These are phyloP conservation scores for Pterostichus madidus DNA, from an alignment of 2,888 invertebrate species.

Conservation along the genomic window DNA sequence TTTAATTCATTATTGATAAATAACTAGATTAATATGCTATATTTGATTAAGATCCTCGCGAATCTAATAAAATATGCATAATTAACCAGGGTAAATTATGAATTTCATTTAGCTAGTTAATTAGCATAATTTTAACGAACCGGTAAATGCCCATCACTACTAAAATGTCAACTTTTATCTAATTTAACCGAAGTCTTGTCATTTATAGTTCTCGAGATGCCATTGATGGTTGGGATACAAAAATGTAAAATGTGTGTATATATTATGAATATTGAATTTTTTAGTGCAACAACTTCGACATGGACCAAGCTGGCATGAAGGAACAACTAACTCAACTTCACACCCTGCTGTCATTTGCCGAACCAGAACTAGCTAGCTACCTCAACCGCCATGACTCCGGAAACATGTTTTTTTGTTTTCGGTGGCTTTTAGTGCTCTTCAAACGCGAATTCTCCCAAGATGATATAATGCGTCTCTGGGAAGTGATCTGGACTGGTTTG, in stretches of 20 bases:
- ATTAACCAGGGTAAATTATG: no score
- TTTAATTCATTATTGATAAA: no score
- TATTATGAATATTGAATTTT: constrained; percentile 69
- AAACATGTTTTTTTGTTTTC: constrained; percentile 99
- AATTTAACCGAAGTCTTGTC: no score
- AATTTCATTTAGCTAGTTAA: no score
- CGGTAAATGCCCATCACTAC: no score
- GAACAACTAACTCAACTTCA: constrained; percentile 92
- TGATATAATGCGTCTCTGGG: constrained; percentile 96
- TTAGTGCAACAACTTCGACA: constrained; percentile 94
- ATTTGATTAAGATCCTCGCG: no score
- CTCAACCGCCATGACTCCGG: constrained; percentile 92
- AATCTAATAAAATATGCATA: no score
- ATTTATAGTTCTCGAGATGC: no score
- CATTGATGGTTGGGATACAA: neutral
- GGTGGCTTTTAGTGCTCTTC: constrained; percentile 97
- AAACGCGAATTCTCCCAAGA: constrained; percentile 94
- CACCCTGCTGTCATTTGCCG: constrained; percentile 88
- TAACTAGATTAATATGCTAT: no score
- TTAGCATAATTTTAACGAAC: no score
- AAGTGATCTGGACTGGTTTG: constrained; percentile 96
- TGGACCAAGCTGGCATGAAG: constrained; percentile 98
- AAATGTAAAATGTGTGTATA: neutral
- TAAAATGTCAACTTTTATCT: no score
- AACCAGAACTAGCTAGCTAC: constrained; percentile 92